Evolutionary conservation across 2,797 vertebrate genomes (phyloP), one percentile per base, ranked within the genome.

Genomic region (Pseudocheirus occidentalis): DNA sequence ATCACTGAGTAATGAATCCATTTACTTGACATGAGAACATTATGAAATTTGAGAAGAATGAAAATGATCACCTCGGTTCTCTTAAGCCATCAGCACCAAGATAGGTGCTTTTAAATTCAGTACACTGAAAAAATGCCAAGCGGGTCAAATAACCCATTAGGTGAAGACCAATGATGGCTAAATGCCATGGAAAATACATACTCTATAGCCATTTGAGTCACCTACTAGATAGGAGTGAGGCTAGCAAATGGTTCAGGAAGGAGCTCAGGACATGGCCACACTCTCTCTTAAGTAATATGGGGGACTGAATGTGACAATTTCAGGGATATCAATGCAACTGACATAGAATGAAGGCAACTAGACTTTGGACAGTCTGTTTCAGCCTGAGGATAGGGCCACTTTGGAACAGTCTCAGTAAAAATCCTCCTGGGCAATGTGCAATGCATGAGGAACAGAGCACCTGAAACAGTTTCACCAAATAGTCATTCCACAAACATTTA

Each of bases 331-430:
- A 98, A 59, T 0, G 97, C 98, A 2, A 98, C 98, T 0, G 92
- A 94, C 0, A 98, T 98, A 0, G 98, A 98, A 9, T 98, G 98
- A 96, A 91, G 95, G n/a, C 97, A 98, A 95, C 96, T 99, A 95
- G 91, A 96, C 3, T 98, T 98, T 0, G 98, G 98, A 0, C 28
- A 0, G n/a, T 98, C 97, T 0, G 0, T 87, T 4, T 93, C 97
- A 0, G 98, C 97, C 53, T 81, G 55, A 0, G 92, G 91, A 0
- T 95, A 92, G 16, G 97, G 97, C 59, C 66, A 7, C 34, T 98
- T 98, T 0, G 97, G 98, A 18, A 95, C 92, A 0, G 98, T 98
- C 11, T 93, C 55, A 0, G 98, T 98, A 3, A 89, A 3, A 10
- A 98, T 98, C 95, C 97, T 98, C 95, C 57, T 98, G 95, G 98